These are phyloP conservation scores for Mionectes macconnelli DNA, from an alignment of 2,113 vertebrate genomes.

Conservation along the genomic window DNA sequence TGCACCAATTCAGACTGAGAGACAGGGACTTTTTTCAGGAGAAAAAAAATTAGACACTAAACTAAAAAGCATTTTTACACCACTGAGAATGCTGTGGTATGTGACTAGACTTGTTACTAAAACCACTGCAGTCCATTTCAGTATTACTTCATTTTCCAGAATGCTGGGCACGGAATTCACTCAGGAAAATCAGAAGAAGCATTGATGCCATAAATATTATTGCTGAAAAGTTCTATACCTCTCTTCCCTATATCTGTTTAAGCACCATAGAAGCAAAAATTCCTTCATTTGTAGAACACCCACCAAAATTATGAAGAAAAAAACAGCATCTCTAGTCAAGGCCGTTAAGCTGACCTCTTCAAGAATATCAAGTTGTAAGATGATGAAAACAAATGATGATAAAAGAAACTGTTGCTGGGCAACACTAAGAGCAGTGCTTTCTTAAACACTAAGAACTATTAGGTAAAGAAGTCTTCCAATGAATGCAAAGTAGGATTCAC, in stretches of 20 bases:
- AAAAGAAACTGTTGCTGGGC: not conserved
- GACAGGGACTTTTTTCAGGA: not conserved
- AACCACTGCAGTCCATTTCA: not conserved
- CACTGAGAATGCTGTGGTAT: not conserved
- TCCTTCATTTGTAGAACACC: not conserved
- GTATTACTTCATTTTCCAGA: not conserved
- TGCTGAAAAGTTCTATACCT: not conserved
- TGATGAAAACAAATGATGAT: not conserved
- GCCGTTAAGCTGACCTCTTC: not conserved
- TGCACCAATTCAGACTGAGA: not conserved
- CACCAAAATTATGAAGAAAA: not conserved
- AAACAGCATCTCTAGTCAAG: not conserved
- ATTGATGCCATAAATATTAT: not conserved
- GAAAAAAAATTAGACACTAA: not conserved
- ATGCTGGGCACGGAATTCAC: not conserved
- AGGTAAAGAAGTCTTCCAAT: not conserved
- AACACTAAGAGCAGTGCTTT: not conserved
- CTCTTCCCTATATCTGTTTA: not conserved
- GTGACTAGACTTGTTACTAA: not conserved
- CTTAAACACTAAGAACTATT: not conserved
- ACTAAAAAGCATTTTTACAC: not conserved
- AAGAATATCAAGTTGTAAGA: not conserved
- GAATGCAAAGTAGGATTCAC: not conserved
- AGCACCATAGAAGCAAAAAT: not conserved
- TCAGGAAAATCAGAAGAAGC: not conserved